These are phyloP conservation scores for Perodicticus potto DNA, from an alignment of 2,797 vertebrate species.

Conservation along the genomic window DNA sequence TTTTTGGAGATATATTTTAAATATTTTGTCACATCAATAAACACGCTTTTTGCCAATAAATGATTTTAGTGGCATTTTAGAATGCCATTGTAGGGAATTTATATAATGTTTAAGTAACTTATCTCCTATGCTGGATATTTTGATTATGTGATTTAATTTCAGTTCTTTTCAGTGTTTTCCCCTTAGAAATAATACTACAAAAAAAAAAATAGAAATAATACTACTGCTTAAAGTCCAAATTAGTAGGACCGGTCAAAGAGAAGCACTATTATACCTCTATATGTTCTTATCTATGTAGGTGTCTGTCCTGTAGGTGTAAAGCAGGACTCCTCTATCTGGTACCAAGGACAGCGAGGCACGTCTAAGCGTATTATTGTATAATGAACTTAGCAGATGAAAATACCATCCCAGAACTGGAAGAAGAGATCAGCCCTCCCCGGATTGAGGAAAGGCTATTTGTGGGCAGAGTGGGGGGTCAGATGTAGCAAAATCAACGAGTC, in stretches of 20 bases:
- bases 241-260: background rate
- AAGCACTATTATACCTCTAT: background rate
- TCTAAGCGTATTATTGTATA: background rate
- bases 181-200: background rate
- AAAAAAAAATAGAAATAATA: background rate
- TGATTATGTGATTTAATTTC: background rate
- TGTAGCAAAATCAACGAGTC: background rate
- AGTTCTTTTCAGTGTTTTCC: background rate
- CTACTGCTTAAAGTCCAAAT: background rate
- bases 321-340: background rate
- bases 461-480: background rate
- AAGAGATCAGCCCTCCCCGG: background rate
- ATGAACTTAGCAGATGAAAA: background rate
- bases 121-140: background rate
- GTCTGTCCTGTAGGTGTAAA: background rate
- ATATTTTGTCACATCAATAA: background rate
- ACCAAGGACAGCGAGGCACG: background rate
- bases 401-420: background rate
- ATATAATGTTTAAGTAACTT: background rate
- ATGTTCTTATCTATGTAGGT: background rate
- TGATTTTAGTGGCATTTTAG: constrained; percentile 28
- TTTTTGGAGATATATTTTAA: constrained; percentile 29
- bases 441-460: background rate
- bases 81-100: constrained; percentile 11
- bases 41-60: background rate